These are phyloP conservation scores for Cryptosula pallasiana DNA, from an alignment of 2,888 invertebrate species.

Conservation along the genomic window DNA sequence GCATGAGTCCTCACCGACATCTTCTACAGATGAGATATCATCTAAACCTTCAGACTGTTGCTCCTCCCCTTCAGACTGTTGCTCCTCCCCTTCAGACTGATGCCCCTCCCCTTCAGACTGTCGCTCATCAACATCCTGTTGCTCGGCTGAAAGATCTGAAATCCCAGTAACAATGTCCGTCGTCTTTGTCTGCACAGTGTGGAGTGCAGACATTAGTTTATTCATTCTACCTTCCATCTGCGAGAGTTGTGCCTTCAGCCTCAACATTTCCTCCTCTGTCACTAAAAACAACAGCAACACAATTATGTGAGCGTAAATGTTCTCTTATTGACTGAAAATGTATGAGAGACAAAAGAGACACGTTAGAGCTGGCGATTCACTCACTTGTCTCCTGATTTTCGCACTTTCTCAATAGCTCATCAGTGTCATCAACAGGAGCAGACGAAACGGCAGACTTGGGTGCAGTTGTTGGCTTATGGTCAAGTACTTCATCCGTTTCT, in stretches of 20 bases:
- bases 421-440: conserved; percentile 1
- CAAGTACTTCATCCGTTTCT: neutral
- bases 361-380: too few species aligned
- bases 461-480: neutral
- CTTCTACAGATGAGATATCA: too few species aligned
- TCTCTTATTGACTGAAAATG: too few species aligned
- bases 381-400: conserved; percentile 6
- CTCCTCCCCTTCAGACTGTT: neutral
- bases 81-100: neutral
- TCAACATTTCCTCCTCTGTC: conserved; percentile 6
- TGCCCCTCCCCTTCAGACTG: neutral
- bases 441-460: neutral
- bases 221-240: conserved; percentile 14
- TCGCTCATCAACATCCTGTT: neutral
- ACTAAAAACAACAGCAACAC: neutral
- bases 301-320: too few species aligned
- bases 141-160: neutral
- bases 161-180: neutral
- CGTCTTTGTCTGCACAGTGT: neutral
- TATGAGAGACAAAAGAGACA: too few species aligned
- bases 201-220: conserved; percentile 14
- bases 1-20: too few species aligned
- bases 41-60: neutral
- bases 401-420: conserved; percentile 15
- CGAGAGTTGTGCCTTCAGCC: neutral